Evolutionary conservation across 2,113 vertebrate species (phyloP).

Genomic region (Cyprichromis sp.): DNA sequence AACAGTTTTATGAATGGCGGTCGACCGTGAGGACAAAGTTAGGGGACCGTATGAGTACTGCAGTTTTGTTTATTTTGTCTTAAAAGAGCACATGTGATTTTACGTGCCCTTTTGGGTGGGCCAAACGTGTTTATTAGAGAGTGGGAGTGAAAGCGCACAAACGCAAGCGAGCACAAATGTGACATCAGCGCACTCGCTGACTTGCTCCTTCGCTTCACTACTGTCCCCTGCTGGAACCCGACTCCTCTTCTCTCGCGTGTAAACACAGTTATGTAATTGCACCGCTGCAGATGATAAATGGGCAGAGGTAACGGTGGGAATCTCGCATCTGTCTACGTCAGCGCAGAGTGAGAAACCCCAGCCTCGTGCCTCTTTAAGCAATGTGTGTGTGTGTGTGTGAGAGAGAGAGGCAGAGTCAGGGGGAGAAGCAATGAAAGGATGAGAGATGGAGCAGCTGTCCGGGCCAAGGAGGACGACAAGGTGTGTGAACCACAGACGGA

Average conservation of each 20-base stretch:
- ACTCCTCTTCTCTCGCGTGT: not conserved
- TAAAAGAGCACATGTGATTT: not conserved
- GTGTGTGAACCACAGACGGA: not conserved
- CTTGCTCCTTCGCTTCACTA: not conserved
- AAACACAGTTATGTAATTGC: constrained; percentile 58
- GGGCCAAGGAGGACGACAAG: not conserved
- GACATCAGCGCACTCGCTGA: not conserved
- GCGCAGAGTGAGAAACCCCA: constrained; percentile 17
- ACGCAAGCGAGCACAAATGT: not conserved
- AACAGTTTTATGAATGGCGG: not conserved
- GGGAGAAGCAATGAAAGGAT: not conserved
- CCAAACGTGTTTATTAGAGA: not conserved
- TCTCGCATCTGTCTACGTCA: constrained; percentile 35
- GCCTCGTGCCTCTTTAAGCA: not conserved
- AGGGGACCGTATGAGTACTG: not conserved
- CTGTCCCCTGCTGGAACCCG: not conserved
- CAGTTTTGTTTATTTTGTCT: not conserved
- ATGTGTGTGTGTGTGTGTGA: not conserved
- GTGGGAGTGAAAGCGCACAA: not conserved
- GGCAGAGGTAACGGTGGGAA: not conserved
- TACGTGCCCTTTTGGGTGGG: not conserved
- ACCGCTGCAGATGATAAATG: constrained; percentile 39
- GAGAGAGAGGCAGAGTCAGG: not conserved
- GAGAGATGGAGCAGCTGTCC: not conserved
- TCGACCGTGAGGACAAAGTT: not conserved